These are phyloP conservation scores for Sphaeridia pumilis DNA, from an alignment of 2,888 invertebrate genomes.

Conservation along the genomic window DNA sequence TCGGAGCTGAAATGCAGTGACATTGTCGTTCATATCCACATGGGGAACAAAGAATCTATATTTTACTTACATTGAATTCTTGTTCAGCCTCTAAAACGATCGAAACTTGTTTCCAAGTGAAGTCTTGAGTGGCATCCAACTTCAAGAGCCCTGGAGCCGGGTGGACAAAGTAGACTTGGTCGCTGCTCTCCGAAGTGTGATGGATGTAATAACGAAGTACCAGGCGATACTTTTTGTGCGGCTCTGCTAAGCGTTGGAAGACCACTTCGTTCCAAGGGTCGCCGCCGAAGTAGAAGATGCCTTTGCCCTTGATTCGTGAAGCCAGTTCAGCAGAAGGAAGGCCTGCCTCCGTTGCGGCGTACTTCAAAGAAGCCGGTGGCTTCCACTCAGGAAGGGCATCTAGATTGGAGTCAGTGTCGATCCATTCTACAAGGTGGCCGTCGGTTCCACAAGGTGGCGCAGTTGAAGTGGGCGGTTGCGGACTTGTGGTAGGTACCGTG, in stretches of 20 bases:
- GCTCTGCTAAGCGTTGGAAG: not conserved
- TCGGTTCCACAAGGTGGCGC: not conserved
- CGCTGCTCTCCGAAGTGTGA: not conserved
- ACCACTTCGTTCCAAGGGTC: not conserved
- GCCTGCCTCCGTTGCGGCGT: not conserved
- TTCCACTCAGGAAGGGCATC: not conserved
- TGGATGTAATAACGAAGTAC: not conserved
- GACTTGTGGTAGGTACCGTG: no score
- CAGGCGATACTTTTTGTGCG: not conserved
- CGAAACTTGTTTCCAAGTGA: not conserved
- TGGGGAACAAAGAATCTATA: not conserved
- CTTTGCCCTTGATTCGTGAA: not conserved
- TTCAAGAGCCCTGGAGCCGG: not conserved
- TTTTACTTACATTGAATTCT: not conserved
- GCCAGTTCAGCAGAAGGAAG: not conserved
- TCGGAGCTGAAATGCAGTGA: no score
- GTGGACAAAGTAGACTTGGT: not conserved
- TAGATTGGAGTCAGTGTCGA: not conserved
- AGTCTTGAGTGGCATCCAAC: not conserved
- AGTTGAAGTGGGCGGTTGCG: not conserved
- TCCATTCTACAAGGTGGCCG: not conserved
- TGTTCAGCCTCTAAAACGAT: not conserved
- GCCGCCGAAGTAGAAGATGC: not conserved
- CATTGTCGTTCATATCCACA: no score
- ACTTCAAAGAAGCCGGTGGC: not conserved